A percentile compares a stretch with the other conserved stretches of the same genome.
Conservation (phyloP, 1,140 invertebrate genomes). For the Homalodisca vitripennis region DNA sequence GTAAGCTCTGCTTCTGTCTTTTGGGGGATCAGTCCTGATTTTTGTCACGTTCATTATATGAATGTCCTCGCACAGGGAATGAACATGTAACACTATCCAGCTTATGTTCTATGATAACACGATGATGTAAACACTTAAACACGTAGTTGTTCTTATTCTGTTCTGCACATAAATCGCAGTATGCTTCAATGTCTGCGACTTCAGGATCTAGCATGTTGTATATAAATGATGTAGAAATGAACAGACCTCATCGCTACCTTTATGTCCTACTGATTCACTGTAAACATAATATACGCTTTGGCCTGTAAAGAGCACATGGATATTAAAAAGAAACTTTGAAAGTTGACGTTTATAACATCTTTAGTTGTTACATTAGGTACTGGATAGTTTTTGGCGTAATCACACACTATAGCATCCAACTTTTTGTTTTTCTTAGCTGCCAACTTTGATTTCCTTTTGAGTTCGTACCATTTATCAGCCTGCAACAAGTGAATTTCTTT, state of each 20-base stretch:
- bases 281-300: no score
- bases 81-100: no score
- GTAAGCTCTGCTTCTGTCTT: conserved; percentile 21
- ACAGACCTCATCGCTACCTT: no score
- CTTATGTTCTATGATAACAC: conserved; percentile 32
- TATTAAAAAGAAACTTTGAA: conserved; percentile 32
- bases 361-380: conserved; percentile 32
- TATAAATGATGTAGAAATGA: no score
- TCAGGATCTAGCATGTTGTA: no score
- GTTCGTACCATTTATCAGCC: conserved; percentile 33
- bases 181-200: no score
- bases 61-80: conserved; percentile 38
- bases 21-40: conserved; percentile 26
- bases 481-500: conserved; percentile 24
- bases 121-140: conserved; percentile 33
- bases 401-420: conserved; percentile 26
- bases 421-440: neutral
- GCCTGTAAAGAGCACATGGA: conserved; percentile 20
- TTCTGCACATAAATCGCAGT: no score
- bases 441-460: conserved; percentile 8
- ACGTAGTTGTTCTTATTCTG: no score
- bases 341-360: conserved; percentile 33
- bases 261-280: no score
- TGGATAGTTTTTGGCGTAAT: conserved; percentile 30
- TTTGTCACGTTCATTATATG: conserved; percentile 37